Evolutionary conservation across 2,113 vertebrate species (phyloP), one percentile per base, ranked within the genome.

Genomic region (Labeo rohita): DNA sequence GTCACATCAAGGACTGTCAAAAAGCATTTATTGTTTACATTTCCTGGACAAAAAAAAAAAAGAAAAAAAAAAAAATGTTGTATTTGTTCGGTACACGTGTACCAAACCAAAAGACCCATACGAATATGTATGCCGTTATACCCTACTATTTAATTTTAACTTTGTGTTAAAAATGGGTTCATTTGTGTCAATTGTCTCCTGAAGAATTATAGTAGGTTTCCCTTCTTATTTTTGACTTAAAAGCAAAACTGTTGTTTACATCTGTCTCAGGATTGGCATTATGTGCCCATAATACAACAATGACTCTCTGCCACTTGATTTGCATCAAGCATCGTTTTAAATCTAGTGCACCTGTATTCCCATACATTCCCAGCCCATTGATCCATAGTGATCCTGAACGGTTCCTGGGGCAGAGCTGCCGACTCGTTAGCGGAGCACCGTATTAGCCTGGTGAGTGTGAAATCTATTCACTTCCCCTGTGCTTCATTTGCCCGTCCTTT

Each of bases 391-490:
- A 85, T 85, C 79, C 83, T 65, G 54, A 79, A 59, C 15, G 77
- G 52, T 86, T 90, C 85, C 89, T 85, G 85, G 72, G 85, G 79
- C 45, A 91, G 92, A 93, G 86, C 23, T 0, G 88, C 56, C 90
- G 83, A 90, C 91, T 95, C 89, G 94, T 95, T 95, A 95, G 93
- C 84, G 90, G 92, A 93, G 89, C 84, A 59, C 83, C 89, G 94
- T 94, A 93, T 94, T 92, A 89, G 88, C 80, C 76, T 45, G 88
- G 12, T 79, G 90, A 77, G 92, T 94, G 94, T 94, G 95, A 95
- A 96, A 96, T 95, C 93, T 92, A 92, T 96, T 94, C 94, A 94
- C 93, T 93, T 93, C 93, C 93, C 92, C 92, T 87, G 90, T 94
- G 91, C 94, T 95, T 94, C 90, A 93, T 92, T 94, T 93, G 91